These are phyloP conservation scores for Trachymyrmex septentrionalis DNA, from an alignment of 1,140 invertebrate genomes.

Conservation along the genomic window DNA sequence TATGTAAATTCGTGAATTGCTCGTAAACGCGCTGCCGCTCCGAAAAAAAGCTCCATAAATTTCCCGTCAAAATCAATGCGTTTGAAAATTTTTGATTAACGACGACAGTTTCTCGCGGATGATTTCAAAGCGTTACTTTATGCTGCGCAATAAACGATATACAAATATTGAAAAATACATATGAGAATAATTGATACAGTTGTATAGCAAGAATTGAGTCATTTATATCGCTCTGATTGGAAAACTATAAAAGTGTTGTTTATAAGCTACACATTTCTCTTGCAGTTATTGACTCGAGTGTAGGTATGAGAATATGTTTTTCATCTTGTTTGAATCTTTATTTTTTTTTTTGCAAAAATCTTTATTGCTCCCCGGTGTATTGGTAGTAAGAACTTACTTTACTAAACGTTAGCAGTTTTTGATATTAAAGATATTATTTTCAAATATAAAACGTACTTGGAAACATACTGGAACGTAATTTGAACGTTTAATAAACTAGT, in stretches of 20 bases:
- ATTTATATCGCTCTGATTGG: slow-evolving; percentile 12
- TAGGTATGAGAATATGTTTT: slow-evolving; percentile 21
- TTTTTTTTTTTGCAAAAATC: background rate
- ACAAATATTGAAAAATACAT: slow-evolving; percentile 37
- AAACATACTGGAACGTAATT: background rate
- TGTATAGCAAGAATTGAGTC: slow-evolving; percentile 20
- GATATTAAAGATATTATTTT: slow-evolving; percentile 18
- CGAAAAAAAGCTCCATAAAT: slow-evolving; percentile 36
- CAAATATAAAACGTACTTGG: background rate
- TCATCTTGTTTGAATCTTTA: slow-evolving; percentile 9
- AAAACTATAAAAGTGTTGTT: slow-evolving; percentile 22
- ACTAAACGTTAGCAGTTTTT: background rate
- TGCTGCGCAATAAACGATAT: slow-evolving; percentile 34
- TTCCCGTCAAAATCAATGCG: slow-evolving; percentile 32
- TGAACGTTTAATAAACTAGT: slow-evolving; percentile 27
- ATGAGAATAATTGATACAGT: slow-evolving; percentile 21
- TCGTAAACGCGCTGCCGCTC: slow-evolving; percentile 34
- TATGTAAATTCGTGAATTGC: slow-evolving; percentile 53
- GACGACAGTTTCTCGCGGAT: slow-evolving; percentile 31
- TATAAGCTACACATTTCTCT: background rate
- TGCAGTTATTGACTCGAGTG: slow-evolving; percentile 5
- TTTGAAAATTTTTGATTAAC: slow-evolving; percentile 57
- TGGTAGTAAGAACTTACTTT: slow-evolving; percentile 8
- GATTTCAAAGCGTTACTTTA: slow-evolving; percentile 38
- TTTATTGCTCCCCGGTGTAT: background rate